A percentile compares a stretch with the other conserved stretches of the same genome.
These are phyloP conservation scores for Philaethria dido DNA, from an alignment of 2,888 invertebrate species.

Conservation along the genomic window DNA sequence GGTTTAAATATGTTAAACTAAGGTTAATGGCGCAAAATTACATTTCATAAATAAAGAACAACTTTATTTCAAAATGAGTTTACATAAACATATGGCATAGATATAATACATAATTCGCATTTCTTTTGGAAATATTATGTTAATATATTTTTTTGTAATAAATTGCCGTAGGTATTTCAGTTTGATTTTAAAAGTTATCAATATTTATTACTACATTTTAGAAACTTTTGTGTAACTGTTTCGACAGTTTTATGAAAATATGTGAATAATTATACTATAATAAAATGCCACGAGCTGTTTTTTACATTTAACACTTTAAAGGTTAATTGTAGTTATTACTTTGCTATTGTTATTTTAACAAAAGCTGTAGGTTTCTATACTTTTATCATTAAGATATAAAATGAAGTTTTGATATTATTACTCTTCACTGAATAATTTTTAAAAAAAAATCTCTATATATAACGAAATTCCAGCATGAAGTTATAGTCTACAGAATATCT, in stretches of 20 bases:
- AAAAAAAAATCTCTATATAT: not conserved
- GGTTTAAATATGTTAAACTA: not conserved
- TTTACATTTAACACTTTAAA: not conserved
- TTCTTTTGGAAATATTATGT: not conserved
- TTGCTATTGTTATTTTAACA: not conserved
- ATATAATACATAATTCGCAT: not conserved
- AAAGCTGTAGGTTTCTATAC: not conserved
- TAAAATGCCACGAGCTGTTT: not conserved
- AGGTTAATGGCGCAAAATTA: not conserved
- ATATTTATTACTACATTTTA: not conserved
- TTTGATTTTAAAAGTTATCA: not conserved
- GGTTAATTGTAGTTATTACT: not conserved
- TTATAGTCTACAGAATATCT: no score
- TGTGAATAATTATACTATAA: not conserved
- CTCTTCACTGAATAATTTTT: not conserved
- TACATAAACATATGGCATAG: not conserved
- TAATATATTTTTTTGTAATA: conserved; percentile 15
- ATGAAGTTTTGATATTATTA: not conserved
- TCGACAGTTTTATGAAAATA: not conserved
- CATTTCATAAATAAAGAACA: not conserved
- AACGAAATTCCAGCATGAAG: no score
- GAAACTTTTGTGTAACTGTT: not conserved
- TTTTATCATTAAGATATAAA: not conserved
- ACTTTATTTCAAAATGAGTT: not conserved
- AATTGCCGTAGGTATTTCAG: not conserved